These are phyloP conservation scores for Chaunax sp. DNA, from an alignment of 2,797 vertebrate genomes.

Conservation along the genomic window DNA sequence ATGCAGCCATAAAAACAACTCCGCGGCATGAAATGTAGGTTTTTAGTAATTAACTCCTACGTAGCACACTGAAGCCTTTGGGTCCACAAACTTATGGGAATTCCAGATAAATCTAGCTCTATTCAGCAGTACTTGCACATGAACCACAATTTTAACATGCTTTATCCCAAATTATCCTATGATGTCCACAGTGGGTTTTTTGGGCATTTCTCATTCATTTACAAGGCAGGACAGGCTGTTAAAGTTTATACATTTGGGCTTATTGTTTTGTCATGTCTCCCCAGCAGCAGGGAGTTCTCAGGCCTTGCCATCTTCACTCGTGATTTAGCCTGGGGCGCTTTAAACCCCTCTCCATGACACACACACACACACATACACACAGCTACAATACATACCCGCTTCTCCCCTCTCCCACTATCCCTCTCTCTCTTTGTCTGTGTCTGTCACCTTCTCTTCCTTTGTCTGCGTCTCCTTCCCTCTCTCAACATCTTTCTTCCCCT, in stretches of 20 bases:
- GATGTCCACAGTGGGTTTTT: conserved; percentile 54
- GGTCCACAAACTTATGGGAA: too few relatives aligned
- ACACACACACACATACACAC: conserved; percentile 8
- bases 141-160: conserved; percentile 37
- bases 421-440: conserved; percentile 41
- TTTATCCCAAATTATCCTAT: conserved; percentile 32
- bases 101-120: conserved; percentile 30
- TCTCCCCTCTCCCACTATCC: conserved; percentile 8
- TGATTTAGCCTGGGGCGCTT: conserved; percentile 70
- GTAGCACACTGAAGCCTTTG: too few relatives aligned
- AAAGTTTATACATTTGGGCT: conserved; percentile 72
- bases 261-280: conserved; percentile 74
- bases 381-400: neutral
- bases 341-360: conserved; percentile 49
- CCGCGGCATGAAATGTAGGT: too few relatives aligned
- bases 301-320: conserved; percentile 66
- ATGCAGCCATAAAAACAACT: too few relatives aligned
- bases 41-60: conserved; percentile 13
- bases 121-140: conserved; percentile 4
- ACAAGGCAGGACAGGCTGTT: conserved; percentile 65
- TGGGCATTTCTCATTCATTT: conserved; percentile 61
- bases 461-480: conserved; percentile 30
- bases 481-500: conserved; percentile 63
- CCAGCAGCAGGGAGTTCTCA: conserved; percentile 71
- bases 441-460: conserved; percentile 32